Evolutionary conservation across 2,113 vertebrate species (phyloP).

Genomic region (Lamprotornis superbus): DNA sequence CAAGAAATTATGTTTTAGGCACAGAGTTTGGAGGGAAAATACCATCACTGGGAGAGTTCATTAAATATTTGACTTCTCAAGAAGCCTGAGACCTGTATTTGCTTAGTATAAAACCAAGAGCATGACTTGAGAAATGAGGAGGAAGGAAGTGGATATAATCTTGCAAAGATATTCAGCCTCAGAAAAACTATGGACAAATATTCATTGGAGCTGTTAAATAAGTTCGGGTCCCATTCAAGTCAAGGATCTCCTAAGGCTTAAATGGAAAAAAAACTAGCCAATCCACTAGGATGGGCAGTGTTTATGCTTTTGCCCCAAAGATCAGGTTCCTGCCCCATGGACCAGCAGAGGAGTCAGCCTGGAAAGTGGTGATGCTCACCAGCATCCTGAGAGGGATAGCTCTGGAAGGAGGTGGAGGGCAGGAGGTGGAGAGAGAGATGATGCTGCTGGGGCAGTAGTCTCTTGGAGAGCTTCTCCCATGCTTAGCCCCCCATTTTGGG

Average conservation of each 20-base stretch:
- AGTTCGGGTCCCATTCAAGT: background rate
- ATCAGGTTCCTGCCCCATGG: background rate
- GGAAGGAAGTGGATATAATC: background rate
- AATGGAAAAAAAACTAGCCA: background rate
- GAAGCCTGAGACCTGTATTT: background rate
- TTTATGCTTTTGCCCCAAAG: background rate
- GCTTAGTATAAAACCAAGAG: background rate
- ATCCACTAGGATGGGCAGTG: background rate
- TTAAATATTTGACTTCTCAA: slow-evolving; percentile 6
- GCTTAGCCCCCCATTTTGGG: background rate
- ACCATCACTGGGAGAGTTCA: background rate
- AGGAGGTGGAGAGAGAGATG: background rate
- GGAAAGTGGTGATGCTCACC: background rate
- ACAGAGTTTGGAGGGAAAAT: background rate
- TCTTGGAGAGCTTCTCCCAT: background rate
- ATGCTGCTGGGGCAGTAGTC: background rate
- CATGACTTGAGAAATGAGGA: background rate
- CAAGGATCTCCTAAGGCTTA: background rate
- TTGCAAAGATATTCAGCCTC: background rate
- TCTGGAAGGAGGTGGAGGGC: background rate
- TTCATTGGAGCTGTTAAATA: background rate
- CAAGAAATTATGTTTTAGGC: background rate
- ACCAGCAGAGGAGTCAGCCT: background rate
- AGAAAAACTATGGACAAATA: background rate
- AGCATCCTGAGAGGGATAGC: background rate